Conservation (phyloP, 2,797 vertebrate species). For the Cynopterus sphinx region DNA sequence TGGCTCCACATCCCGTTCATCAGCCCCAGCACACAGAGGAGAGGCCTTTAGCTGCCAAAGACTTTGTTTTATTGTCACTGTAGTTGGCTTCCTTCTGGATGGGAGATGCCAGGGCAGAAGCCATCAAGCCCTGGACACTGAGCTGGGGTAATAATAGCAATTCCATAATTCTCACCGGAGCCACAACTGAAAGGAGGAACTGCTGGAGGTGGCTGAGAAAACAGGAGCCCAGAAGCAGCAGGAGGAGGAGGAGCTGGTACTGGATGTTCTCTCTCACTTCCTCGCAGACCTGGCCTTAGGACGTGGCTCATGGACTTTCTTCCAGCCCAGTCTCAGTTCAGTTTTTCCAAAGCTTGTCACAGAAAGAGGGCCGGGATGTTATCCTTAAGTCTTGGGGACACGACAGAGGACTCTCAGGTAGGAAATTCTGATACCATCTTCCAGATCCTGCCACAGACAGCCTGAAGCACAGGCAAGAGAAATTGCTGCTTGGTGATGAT, state of each 20-base stretch:
- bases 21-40: conserved; percentile 66
- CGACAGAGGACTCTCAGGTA: conserved; percentile 73
- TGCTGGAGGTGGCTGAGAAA: conserved; percentile 64
- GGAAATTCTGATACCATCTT: conserved; percentile 74
- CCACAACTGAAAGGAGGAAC: conserved; percentile 65
- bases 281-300: conserved; percentile 79
- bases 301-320: conserved; percentile 64
- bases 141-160: conserved; percentile 82
- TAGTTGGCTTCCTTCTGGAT: conserved; percentile 77
- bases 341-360: conserved; percentile 83
- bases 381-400: conserved; percentile 73
- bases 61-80: conserved; percentile 86
- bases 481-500: not conserved
- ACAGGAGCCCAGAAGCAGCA: conserved; percentile 53
- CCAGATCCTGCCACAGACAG: not conserved
- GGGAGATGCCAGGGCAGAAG: conserved; percentile 79
- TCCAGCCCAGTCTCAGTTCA: conserved; percentile 73
- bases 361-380: conserved; percentile 72
- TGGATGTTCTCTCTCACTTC: conserved; percentile 81
- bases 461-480: not conserved
- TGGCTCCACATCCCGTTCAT: conserved; percentile 71
- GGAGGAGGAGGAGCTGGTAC: conserved; percentile 75
- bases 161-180: conserved; percentile 81
- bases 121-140: conserved; percentile 59
- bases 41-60: conserved; percentile 81